Percentiles rank a stretch among this genome's conserved stretches.
Conservation (phyloP, 2,888 invertebrate species). For the Tetanocera ferruginea region DNA sequence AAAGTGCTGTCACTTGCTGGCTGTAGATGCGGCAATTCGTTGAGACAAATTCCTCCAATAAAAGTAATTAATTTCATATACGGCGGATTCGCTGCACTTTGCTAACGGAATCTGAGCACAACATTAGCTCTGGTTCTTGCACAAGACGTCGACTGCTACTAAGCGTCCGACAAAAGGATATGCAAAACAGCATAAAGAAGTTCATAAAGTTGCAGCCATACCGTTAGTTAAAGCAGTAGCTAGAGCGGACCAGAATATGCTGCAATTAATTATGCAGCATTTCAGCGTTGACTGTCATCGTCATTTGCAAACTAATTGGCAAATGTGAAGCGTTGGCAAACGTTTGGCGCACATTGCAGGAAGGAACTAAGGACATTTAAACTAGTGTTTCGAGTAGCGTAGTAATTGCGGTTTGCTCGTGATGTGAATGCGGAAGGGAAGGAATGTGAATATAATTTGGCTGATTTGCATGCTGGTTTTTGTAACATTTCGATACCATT, state of each 20-base stretch:
- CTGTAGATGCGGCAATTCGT: neutral
- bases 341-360: neutral
- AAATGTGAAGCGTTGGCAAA: slow-evolving; percentile 2
- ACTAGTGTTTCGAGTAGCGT: neutral
- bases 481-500: too few relatives aligned
- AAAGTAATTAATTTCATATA: slow-evolving; percentile 59
- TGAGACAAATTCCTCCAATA: slow-evolving; percentile 56
- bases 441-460: neutral
- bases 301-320: slow-evolving; percentile 47
- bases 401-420: slow-evolving; percentile 1
- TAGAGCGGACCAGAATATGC: neutral
- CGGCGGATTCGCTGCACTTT: slow-evolving; percentile 9
- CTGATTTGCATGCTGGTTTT: neutral
- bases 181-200: neutral
- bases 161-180: neutral
- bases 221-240: neutral
- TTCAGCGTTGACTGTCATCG: slow-evolving; percentile 37
- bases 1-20: neutral
- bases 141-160: slow-evolving; percentile 11
- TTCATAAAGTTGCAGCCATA: neutral
- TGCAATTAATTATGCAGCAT: slow-evolving; percentile 19
- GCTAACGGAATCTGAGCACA: slow-evolving; percentile 15
- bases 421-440: neutral
- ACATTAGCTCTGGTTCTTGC: slow-evolving; percentile 10
- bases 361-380: slow-evolving; percentile 8